Base-by-base conservation (phyloP, 2,888 invertebrate genomes). In the Sepioteuthis lessoniana region DNA sequence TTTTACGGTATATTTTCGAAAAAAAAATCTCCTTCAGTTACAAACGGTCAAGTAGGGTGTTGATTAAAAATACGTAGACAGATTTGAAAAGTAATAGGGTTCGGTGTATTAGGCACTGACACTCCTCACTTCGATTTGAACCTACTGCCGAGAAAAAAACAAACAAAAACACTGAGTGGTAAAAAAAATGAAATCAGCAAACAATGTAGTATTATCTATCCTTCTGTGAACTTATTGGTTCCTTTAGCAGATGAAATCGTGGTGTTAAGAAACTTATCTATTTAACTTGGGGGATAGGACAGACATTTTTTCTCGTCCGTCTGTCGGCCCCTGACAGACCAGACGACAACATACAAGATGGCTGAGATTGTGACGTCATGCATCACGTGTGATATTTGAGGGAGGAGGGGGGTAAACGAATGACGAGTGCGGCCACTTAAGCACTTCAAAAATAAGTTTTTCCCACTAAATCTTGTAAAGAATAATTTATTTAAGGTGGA, bases 331-430 rank as follows among this genome's bases (percentile, higher is more conserved):
- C 21, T 47, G n/a, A 35, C 93, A 93, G 46, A 46, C 93, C 93
- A 93, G 60, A 38, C 93, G 60, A 92, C 55, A 94, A 94, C 93
- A 93, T 93, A 93, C 90, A 94, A 93, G 94, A 94, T 94, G 90
- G 94, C 94, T 92, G 47, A 47, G 5, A 42, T 76, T n/a, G 90
- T 94, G 92, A 94, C 94, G 94, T 94, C 94, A 94, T 93, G 35
- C 76, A 93, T 94, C 94, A 94, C 94, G 94, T 91, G 94, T 94
- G 42, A 76, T n/a, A 76, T 13, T n/a, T 76, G n/a, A 13, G 16
- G 35, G 76, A 31, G 31, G 60, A 1, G 55, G 55, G 25, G 25
- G 55, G 25, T 55, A 25, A 5, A 28, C 25, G 21, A 25, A 55
- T 55, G 25, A 76, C 76, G n/a, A 76, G 16, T 35, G 13, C 16